Evolutionary conservation across 2,888 invertebrate genomes (phyloP).

Genomic region (Stomorhina lunata): DNA sequence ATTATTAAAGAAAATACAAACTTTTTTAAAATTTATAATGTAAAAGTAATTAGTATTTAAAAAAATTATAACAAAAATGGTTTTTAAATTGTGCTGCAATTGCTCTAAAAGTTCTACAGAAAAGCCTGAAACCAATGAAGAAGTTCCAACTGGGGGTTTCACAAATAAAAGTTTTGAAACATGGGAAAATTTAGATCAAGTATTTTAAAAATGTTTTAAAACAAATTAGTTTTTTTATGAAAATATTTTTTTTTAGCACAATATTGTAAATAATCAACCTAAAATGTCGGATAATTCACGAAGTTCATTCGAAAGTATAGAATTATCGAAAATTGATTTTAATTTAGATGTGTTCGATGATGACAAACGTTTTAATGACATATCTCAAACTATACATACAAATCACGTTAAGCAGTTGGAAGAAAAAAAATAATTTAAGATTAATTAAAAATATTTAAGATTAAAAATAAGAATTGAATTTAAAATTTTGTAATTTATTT

Average conservation of each 20-base stretch:
- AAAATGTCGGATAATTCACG: constrained; percentile 34
- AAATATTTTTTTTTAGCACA: constrained; percentile 28
- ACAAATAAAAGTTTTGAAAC: constrained; percentile 43
- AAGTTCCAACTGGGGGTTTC: neutral
- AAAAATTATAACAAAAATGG: neutral
- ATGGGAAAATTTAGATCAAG: neutral
- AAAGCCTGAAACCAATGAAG: neutral
- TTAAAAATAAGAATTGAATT: no score
- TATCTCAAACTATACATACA: constrained; percentile 63
- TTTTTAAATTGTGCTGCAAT: constrained; percentile 16
- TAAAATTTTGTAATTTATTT: neutral
- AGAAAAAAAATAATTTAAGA: neutral
- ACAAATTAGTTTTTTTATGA: neutral
- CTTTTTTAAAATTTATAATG: neutral
- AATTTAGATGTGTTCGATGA: constrained; percentile 64
- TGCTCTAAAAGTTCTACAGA: constrained; percentile 23
- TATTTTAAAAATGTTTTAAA: neutral
- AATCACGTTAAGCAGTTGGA: constrained; percentile 15
- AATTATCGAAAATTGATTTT: constrained; percentile 63
- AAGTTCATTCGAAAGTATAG: constrained; percentile 37
- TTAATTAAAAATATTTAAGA: neutral
- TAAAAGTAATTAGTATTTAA: neutral
- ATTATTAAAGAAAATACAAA: neutral
- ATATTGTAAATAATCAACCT: neutral
- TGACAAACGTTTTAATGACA: constrained; percentile 63